A percentile compares a stretch with the other conserved stretches of the same genome.
Evolutionary conservation across 2,113 vertebrate genomes (phyloP).

Genomic region (Chamaetylas fuelleborni): DNA sequence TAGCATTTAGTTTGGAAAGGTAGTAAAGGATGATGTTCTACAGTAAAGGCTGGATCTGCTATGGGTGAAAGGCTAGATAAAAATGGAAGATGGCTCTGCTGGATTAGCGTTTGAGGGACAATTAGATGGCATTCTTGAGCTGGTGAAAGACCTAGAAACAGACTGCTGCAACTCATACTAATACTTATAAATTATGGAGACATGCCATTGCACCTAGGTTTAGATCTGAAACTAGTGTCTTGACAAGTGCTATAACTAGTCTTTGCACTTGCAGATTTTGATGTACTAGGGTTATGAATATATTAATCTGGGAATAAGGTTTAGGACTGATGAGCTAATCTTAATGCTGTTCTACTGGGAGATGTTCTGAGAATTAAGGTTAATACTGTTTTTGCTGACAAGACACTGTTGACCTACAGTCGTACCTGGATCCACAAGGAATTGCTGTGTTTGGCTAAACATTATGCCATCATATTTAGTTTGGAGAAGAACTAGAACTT

Average conservation of each 20-base stretch:
- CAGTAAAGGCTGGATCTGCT: neutral
- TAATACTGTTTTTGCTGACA: neutral
- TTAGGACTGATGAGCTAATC: neutral
- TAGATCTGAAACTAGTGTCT: neutral
- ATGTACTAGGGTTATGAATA: neutral
- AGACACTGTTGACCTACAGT: neutral
- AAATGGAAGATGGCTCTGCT: neutral
- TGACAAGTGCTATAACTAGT: neutral
- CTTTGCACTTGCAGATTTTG: neutral
- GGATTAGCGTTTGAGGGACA: neutral
- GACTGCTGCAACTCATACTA: neutral
- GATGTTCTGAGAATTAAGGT: neutral
- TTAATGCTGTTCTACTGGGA: neutral
- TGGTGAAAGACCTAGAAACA: neutral
- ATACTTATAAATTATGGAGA: neutral
- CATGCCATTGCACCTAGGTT: neutral
- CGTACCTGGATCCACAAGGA: neutral
- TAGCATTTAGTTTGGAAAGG: neutral
- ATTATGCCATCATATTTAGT: rapidly evolving
- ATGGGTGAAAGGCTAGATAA: neutral
- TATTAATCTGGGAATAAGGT: neutral
- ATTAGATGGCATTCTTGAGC: neutral
- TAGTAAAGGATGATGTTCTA: neutral
- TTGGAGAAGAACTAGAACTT: neutral
- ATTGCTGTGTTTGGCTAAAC: neutral